Percentiles rank a stretch among this genome's conserved stretches.
phyloP scores from a whole-genome alignment of 1,140 invertebrate species.

The Homalodisca vitripennis region DNA sequence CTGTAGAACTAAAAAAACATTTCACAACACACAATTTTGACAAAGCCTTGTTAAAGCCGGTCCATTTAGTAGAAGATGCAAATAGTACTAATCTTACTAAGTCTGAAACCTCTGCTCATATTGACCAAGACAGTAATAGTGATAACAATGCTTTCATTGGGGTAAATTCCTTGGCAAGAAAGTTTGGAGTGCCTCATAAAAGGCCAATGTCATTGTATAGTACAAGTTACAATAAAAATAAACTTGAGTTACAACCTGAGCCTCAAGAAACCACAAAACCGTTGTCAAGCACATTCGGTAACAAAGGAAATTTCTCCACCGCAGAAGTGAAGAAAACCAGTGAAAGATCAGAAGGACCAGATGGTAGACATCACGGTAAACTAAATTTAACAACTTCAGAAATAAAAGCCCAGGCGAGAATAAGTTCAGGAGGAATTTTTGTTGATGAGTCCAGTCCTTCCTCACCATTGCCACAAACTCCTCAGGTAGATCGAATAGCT shows the following conservation, averaged over 20 bases:
- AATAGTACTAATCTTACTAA: background rate
- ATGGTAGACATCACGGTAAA: too few relatives aligned
- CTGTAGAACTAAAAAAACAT: slow-evolving; percentile 44
- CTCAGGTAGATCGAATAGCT: background rate
- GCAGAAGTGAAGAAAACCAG: background rate
- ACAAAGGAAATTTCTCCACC: too few relatives aligned
- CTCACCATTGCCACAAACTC: background rate
- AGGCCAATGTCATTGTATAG: slow-evolving; percentile 28
- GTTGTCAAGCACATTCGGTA: too few relatives aligned
- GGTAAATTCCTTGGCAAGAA: slow-evolving; percentile 28
- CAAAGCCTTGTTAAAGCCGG: background rate
- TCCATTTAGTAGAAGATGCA: background rate
- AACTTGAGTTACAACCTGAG: too few relatives aligned
- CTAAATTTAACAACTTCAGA: background rate
- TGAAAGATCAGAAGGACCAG: background rate
- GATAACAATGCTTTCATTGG: slow-evolving; percentile 17
- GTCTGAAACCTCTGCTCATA: background rate
- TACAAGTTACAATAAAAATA: background rate
- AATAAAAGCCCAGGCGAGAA: slow-evolving; percentile 25
- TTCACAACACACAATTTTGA: slow-evolving; percentile 8
- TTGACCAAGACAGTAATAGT: background rate
- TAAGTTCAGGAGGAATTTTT: slow-evolving; percentile 12
- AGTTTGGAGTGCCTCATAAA: slow-evolving; percentile 26
- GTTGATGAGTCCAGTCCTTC: background rate
- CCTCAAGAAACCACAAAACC: too few relatives aligned